Conservation (phyloP, 1,140 invertebrate genomes). For the Pseudomyrmex flavicornis region DNA sequence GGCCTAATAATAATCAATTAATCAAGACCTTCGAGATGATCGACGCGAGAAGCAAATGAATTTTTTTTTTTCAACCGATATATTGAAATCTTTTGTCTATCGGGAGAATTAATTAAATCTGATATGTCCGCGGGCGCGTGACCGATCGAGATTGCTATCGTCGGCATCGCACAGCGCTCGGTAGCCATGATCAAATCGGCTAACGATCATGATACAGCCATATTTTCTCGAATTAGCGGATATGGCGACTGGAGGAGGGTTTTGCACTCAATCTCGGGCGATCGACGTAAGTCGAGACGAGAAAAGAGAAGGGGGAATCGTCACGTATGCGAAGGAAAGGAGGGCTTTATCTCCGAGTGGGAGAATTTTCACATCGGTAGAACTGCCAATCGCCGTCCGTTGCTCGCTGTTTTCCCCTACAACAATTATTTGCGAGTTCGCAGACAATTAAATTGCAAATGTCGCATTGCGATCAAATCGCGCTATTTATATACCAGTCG, state of each 20-base stretch:
- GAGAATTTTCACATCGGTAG: constrained; percentile 73
- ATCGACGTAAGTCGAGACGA: constrained; percentile 42
- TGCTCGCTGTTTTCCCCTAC: neutral
- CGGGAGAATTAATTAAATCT: constrained; percentile 12
- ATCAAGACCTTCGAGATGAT: constrained; percentile 16
- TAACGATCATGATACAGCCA: constrained; percentile 65
- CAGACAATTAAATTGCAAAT: constrained; percentile 21
- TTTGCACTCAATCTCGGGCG: constrained; percentile 36
- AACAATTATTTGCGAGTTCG: neutral
- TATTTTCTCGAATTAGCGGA: constrained; percentile 75
- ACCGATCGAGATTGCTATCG: constrained; percentile 14
- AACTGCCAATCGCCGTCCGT: constrained; percentile 74
- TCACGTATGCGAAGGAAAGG: constrained; percentile 17
- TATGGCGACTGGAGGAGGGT: constrained; percentile 73
- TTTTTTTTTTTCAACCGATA: constrained; percentile 1
- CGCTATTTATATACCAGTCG: too few species aligned
- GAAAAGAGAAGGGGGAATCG: constrained; percentile 24
- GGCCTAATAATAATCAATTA: constrained; percentile 11
- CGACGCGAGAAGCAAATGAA: neutral
- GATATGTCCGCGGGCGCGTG: neutral
- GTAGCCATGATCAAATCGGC: constrained; percentile 34
- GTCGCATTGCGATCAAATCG: neutral
- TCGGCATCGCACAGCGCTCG: constrained; percentile 2
- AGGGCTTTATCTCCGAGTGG: constrained; percentile 56
- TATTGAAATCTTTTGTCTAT: neutral